Evolutionary conservation across 2,888 invertebrate genomes (phyloP).

Genomic region (Pachydiplax longipennis): DNA sequence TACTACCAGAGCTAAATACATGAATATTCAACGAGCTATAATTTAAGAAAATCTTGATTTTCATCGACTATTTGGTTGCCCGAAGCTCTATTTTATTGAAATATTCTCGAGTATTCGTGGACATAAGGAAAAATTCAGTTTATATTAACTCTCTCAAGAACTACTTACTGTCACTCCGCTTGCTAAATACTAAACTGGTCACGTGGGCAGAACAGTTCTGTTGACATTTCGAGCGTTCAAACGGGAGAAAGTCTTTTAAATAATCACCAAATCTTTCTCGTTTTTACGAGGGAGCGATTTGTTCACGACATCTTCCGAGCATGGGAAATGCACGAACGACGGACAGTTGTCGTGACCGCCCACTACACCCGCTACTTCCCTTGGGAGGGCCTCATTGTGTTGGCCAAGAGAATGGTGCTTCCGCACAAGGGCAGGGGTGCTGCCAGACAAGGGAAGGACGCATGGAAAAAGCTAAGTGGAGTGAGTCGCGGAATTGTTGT

Average conservation of each 20-base stretch:
- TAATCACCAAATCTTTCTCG: background rate
- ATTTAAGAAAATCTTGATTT: too few relatives aligned
- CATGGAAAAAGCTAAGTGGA: background rate
- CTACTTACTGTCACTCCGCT: too few relatives aligned
- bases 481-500: background rate
- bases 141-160: too few relatives aligned
- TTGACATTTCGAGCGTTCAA: background rate
- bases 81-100: too few relatives aligned
- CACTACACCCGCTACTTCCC: too few relatives aligned
- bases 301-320: background rate
- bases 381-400: too few relatives aligned
- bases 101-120: too few relatives aligned
- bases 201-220: background rate
- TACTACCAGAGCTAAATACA: too few relatives aligned
- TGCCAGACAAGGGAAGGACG: background rate
- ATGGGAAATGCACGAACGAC: background rate
- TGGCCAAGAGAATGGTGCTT: background rate
- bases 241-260: background rate
- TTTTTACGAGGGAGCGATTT: background rate
- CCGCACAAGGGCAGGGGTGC: background rate
- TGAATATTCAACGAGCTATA: too few relatives aligned
- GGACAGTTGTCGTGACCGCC: background rate
- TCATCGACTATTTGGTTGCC: too few relatives aligned
- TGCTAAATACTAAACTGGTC: too few relatives aligned
- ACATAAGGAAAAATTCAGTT: too few relatives aligned